Base-by-base conservation (phyloP, 1,140 invertebrate genomes). In the Drosophila albomicans region DNA sequence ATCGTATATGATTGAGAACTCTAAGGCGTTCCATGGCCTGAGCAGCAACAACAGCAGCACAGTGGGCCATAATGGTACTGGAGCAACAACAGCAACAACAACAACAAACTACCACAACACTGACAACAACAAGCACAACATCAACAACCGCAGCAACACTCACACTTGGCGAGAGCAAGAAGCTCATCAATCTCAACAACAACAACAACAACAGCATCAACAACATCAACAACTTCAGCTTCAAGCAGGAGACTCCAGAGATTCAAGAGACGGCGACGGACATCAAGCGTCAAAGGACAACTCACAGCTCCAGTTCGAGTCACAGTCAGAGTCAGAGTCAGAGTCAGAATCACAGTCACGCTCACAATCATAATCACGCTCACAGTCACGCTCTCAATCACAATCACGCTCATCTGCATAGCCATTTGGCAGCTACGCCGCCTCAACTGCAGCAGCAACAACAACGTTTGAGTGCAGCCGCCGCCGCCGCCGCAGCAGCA, bases 11-110 rank as follows among this genome's bases (percentile, higher is more conserved):
- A 41, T 57, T 41, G 43, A 43, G 45, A 66, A 66, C 45, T 41
- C 48, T 1, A 61, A 59, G 56, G 38, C 71, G 48, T 43, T 75
- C 48, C 52, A 85, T 77, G 74, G 81, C 68, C 64, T 75, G 54
- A 70, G 57, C 56, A 75, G 57, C 56, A 75, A 38, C 7, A 38
- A 54, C 38, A 38, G 62, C 41, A 41, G 54, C 30, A 73, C 41
- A 77, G 61, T 65, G 66, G 75, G 63, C 75, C 81, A 88, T 73
- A 91, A 91, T 91, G 90, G 90, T 91, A 77, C 79, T 91, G 70
- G 90, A 91, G 74, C 82, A 89, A 87, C 80, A 67, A 80, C 62
- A 75, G 46, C 35, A 35, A 35, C 35, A 6, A 35, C 32, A 6
- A 7, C 62, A 46, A 25, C 15, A 67, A 54, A 41, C 64, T 54